Percentiles rank a stretch among this genome's conserved stretches.
Conservation (phyloP, 2,113 vertebrate species). For the Ploceus nigricollis region DNA sequence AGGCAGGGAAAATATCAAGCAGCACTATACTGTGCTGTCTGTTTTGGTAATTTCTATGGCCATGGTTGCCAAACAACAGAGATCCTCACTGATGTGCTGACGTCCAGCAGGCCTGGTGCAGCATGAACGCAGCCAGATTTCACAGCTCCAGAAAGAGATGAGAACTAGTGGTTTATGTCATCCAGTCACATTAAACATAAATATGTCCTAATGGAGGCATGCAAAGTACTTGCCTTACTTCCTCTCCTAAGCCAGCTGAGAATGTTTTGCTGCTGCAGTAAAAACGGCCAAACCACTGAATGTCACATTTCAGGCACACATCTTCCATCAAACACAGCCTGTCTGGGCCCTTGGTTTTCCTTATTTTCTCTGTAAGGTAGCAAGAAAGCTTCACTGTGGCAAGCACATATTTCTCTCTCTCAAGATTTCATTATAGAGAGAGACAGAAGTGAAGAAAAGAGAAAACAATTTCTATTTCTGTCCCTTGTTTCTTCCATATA, state of each 20-base stretch:
- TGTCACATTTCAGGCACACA: background rate
- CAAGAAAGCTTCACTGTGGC: background rate
- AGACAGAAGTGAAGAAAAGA: too few species aligned
- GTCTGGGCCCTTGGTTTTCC: background rate
- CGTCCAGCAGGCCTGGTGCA: background rate
- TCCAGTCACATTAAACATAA: background rate
- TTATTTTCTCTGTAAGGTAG: background rate
- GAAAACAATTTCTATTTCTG: too few species aligned
- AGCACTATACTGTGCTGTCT: background rate
- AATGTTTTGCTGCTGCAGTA: background rate
- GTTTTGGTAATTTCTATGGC: background rate
- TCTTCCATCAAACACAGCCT: background rate
- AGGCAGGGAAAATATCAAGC: background rate
- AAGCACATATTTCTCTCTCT: too few species aligned
- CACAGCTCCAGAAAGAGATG: conserved; percentile 5
- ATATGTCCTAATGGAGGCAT: background rate
- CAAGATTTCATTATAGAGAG: too few species aligned
- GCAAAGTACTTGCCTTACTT: background rate
- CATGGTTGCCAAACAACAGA: conserved; percentile 6
- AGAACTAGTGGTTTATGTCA: background rate
- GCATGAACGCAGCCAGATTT: background rate
- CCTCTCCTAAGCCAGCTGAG: background rate
- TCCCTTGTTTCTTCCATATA: too few species aligned
- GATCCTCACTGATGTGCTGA: background rate
- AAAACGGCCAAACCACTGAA: background rate